Evolutionary conservation across 2,797 vertebrate species (phyloP).

Genomic region (Antennarius maculatus): DNA sequence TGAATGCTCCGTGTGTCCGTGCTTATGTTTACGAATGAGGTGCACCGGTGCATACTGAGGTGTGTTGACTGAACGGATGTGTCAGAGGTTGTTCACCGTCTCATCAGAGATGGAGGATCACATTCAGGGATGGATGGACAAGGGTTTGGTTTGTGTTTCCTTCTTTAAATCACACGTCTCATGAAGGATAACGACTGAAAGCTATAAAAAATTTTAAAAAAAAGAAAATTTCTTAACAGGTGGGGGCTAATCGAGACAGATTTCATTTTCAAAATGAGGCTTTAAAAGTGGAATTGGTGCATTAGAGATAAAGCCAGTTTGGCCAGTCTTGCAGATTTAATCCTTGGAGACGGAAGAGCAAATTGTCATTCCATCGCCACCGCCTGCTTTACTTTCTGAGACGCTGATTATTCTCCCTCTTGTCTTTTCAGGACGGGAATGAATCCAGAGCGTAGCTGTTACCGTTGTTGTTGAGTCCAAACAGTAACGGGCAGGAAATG

Average conservation of each 20-base stretch:
- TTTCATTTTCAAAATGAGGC: too few species aligned
- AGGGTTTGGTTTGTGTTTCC: neutral
- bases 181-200: neutral
- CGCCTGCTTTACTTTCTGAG: neutral
- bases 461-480: slow-evolving; percentile 97
- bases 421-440: neutral
- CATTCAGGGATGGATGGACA: slow-evolving; percentile 24
- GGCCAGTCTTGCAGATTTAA: too few species aligned
- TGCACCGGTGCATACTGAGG: neutral
- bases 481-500: slow-evolving; percentile 96
- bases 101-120: slow-evolving; percentile 8
- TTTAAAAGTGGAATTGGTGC: too few species aligned
- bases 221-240: slow-evolving; percentile 1
- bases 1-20: neutral
- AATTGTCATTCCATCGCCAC: neutral
- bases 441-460: slow-evolving; percentile 17
- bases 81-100: neutral
- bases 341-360: too few species aligned
- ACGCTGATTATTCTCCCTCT: neutral
- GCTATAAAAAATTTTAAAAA: too few species aligned
- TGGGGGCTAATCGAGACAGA: neutral
- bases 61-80: neutral
- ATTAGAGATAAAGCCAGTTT: too few species aligned
- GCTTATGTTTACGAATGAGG: neutral
- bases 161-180: neutral